These are phyloP conservation scores for Eulacestoma nigropectus DNA, from an alignment of 2,113 vertebrate genomes.

Conservation along the genomic window DNA sequence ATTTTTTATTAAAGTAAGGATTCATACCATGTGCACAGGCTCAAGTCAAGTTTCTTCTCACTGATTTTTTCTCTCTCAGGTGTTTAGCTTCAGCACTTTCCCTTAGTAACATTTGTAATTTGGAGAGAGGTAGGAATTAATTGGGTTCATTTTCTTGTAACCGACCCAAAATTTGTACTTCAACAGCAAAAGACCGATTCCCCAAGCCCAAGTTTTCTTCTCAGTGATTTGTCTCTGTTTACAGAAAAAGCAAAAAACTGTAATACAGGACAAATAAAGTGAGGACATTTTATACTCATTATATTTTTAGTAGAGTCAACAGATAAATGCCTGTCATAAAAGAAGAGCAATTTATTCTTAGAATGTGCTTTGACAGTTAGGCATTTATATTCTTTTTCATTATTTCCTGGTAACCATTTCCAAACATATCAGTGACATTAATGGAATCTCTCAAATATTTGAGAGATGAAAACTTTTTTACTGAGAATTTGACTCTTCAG, in stretches of 20 bases:
- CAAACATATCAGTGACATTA: neutral
- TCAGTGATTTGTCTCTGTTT: conserved; percentile 23
- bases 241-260: neutral
- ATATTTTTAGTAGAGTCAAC: neutral
- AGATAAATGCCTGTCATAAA: conserved; percentile 21
- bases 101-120: neutral
- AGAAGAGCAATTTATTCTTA: neutral
- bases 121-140: neutral
- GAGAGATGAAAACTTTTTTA: neutral
- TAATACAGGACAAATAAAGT: neutral
- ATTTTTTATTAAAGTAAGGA: neutral
- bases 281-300: conserved; percentile 3
- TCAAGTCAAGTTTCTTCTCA: neutral
- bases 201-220: neutral
- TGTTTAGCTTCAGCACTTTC: neutral
- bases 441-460: neutral
- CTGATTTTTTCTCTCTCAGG: neutral
- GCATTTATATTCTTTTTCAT: neutral
- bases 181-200: neutral
- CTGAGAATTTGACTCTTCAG: neutral
- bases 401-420: neutral
- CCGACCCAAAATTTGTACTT: neutral
- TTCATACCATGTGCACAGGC: neutral
- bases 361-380: neutral
- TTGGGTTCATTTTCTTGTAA: neutral